Evolutionary conservation across 1,140 invertebrate species (phyloP), one percentile per base, ranked within the genome.

Genomic region (Drosophila subobscura): DNA sequence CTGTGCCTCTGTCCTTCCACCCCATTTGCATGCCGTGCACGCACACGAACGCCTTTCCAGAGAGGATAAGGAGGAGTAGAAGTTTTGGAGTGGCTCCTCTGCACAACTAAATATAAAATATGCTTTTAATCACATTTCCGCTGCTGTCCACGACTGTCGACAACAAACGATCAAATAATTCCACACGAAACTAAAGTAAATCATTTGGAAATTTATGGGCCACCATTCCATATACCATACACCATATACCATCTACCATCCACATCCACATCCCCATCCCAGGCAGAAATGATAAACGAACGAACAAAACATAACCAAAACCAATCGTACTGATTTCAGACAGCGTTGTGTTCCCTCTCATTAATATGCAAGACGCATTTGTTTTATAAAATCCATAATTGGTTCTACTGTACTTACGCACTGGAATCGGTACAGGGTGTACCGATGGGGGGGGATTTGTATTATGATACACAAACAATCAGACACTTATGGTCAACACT

Each of bases 331-430:
- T 29, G 49, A 58, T 58, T 58, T 50, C 44, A 49, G 54, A 40
- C 42, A 14, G 22, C n/a, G 40, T 20, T 20, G 16, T 8, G 23
- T 10, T 37, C 23, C 4, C n/a, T 20, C 79, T 88, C 74, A 86
- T 90, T 55, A 79, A 83, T 80, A 90, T 90, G 86, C 86, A 72
- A 59, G 49, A 61, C 86, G 84, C 86, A 90, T 90, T 90, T 88
- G 88, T 80, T 90, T 90, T 90, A 90, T 90, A 90, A 90, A 90
- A 90, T 90, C 86, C 86, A 90, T 90, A 90, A 90, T 90, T 90
- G 86, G 86, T 90, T 90, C 86, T 90, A 90, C 86, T 90, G 86
- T 90, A 90, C 86, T 90, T 90, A 90, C 86, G 86, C 86, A 90
- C 86, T 44, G 46, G 40, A 68, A 71, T 70, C 53, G 74, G 57